Evolutionary conservation across 1,140 invertebrate species (phyloP).

Genomic region (Sesamia nonagrioides): DNA sequence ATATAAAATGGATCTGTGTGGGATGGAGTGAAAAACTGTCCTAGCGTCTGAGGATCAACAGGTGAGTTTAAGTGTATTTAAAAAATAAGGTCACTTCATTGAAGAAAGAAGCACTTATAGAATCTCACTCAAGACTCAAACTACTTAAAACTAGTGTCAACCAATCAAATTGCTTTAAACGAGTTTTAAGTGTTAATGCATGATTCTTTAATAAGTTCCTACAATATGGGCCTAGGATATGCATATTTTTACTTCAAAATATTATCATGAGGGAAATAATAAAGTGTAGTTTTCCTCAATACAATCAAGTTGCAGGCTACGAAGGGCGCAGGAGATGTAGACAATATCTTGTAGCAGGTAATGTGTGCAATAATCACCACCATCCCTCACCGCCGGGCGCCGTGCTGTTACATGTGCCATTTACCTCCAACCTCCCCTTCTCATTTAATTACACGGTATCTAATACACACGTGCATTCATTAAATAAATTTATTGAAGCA

Average conservation of each 20-base stretch:
- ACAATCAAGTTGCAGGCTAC: constrained; percentile 64
- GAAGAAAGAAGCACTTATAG: too few species aligned
- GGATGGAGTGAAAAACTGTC: background rate
- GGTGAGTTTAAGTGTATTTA: too few species aligned
- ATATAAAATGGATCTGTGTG: background rate
- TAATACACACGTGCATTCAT: constrained; percentile 70
- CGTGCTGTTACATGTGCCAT: constrained; percentile 60
- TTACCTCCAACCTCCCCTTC: constrained; percentile 62
- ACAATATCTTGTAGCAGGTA: constrained; percentile 68
- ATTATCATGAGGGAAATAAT: background rate
- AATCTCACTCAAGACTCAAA: too few species aligned
- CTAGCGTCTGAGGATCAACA: background rate
- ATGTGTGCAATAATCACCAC: constrained; percentile 78
- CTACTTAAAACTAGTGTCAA: too few species aligned
- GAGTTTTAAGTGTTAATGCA: too few species aligned
- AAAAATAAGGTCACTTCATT: too few species aligned
- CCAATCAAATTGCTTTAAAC: too few species aligned
- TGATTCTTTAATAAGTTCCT: background rate
- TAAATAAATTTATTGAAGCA: constrained; percentile 62
- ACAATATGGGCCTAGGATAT: background rate
- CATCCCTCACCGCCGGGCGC: constrained; percentile 71
- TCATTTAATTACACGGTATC: constrained; percentile 76
- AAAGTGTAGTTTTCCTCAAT: constrained; percentile 47
- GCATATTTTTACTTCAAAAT: background rate
- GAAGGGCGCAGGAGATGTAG: constrained; percentile 60